Base-by-base conservation (phyloP, 2,888 invertebrate genomes). In the Rhagonycha lutea region DNA sequence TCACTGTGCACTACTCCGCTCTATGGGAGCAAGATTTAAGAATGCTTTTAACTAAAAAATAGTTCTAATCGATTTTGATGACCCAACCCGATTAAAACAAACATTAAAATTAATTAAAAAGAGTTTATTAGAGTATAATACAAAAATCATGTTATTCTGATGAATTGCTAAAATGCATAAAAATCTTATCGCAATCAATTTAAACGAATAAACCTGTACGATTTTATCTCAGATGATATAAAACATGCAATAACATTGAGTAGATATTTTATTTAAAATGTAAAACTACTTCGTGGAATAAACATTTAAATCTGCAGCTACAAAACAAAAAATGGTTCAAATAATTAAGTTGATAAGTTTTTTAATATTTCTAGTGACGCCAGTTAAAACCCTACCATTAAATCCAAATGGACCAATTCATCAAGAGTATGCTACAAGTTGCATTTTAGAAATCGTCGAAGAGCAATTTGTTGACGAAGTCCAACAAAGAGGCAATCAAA, bases 151-250 rank as follows among this genome's bases (percentile, higher is more conserved):
- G 47, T 47, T 47, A n/a, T 12, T 12, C 12, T 47, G 8, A 47
- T n/a, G 47, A n/a, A n/a, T 47, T 47, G 47, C n/a, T 47, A 47
- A 47, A 47, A 47, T n/a, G 7, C 47, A 47, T 47, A 47, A 47
- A 47, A 47, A 47, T 62, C 62, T 62, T 62, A 62, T 62, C 62
- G 18, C 14, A 62, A 47, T 71, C 14, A 72, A 75, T 72, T 69
- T 76, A 76, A 76, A 70, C 68, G 76, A 65, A 73, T 76, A 76
- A 73, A 61, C 76, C 23, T 76, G 76, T 76, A 69, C 29, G 69
- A 65, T 69, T 28, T 69, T 75, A 75, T 75, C 75, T 69, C 12
- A 28, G 47, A 75, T 32, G 29, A 14, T 24, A 47, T n/a, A 12
- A 23, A 14, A n/a, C 29, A 62, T 70, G 70, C 73, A 69, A 72